phyloP scores from a whole-genome alignment of 2,113 vertebrate genomes.

The Zosterops japonicus region DNA sequence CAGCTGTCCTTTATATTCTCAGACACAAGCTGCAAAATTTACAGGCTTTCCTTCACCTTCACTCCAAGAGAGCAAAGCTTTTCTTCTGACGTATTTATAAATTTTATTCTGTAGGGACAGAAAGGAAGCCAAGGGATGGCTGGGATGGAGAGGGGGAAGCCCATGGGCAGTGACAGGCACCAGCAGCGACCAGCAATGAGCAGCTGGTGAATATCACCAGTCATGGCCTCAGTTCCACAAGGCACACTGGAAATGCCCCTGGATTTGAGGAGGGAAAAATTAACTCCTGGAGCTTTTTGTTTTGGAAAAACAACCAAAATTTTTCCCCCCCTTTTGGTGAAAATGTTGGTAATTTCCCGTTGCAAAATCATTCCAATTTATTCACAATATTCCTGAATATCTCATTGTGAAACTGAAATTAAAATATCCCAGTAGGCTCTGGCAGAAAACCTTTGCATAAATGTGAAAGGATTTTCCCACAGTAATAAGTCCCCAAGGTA shows the following conservation, averaged over 20 bases:
- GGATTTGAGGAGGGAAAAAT: not conserved
- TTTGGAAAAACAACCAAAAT: not conserved
- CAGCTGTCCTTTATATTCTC: slow-evolving; percentile 16
- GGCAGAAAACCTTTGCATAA: slow-evolving; percentile 36
- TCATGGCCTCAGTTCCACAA: rapidly evolving
- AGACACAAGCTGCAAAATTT: slow-evolving; percentile 52
- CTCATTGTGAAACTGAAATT: slow-evolving; percentile 4
- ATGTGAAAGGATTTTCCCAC: not conserved
- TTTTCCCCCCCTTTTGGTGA: not conserved
- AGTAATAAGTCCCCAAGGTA: slow-evolving; percentile 31
- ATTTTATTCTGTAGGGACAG: slow-evolving; percentile 1
- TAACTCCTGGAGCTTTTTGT: not conserved
- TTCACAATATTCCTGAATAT: not conserved
- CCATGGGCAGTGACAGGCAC: not conserved
- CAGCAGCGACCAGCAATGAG: not conserved
- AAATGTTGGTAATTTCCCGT: not conserved
- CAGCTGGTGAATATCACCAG: not conserved
- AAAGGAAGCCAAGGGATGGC: not conserved
- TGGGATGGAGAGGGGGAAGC: not conserved
- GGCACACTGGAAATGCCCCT: not conserved
- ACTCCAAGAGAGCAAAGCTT: not conserved
- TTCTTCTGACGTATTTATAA: not conserved
- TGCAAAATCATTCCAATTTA: not conserved
- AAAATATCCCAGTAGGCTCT: slow-evolving; percentile 10
- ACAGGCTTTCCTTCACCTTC: slow-evolving; percentile 54